Evolutionary conservation across 1,140 invertebrate species (phyloP), one percentile per base, ranked within the genome.

Genomic region (Drosophila pachea): DNA sequence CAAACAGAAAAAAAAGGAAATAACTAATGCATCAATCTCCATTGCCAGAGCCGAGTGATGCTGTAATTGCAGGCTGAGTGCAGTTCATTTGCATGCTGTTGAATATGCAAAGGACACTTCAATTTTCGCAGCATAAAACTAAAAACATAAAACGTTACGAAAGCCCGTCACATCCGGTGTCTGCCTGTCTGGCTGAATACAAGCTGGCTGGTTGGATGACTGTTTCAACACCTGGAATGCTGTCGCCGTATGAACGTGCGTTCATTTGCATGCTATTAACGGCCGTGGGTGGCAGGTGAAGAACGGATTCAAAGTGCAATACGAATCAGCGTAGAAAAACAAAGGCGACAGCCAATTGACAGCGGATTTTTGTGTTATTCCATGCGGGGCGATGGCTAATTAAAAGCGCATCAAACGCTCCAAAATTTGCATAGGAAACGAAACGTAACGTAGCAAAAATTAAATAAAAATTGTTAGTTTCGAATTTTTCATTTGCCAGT

Each of bases 341-440:
- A 79, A 74, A 62, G 74, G 76, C 68, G 69, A 69, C 69, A 81
- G 63, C 22, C 78, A 66, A 81, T 81, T 76, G 77, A 68, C 77
- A 73, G 65, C 75, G 70, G 59, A 81, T 81, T 81, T 79, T 73
- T 69, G 53, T 56, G 54, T 64, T 65, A 53, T 32, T 63, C 49
- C 48, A 68, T 52, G 50, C 6, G 16, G 35, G 43, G 59, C 40
- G 65, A 59, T 63, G 72, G 65, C 77, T 79, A 81, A 79, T 79
- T 79, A 79, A 79, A 79, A 79, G 73, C 73, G 62, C 77, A 81
- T 79, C 77, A 81, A 79, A 81, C 62, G 77, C 77, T 52, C 32
- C 64, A 65, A 79, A 79, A 79, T 79, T 79, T 81, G 77, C 77
- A 79, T 79, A 73, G 73, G 77, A 81, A 81, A 81, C 77, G 77